phyloP scores from a whole-genome alignment of 2,113 vertebrate genomes.

The Elgaria multicarinata region DNA sequence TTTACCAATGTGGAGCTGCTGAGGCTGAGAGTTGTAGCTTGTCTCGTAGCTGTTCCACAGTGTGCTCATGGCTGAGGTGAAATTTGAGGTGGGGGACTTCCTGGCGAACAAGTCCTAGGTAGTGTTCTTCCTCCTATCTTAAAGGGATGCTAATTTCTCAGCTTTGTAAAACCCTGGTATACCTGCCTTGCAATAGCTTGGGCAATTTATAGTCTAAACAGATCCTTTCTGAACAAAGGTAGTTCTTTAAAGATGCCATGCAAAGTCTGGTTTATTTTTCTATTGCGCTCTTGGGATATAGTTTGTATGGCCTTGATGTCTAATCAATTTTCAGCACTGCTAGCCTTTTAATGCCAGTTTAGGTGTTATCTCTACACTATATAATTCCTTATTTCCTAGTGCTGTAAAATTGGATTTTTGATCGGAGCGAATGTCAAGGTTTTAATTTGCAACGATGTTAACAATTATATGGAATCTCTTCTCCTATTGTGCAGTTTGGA shows the following conservation, averaged over 20 bases:
- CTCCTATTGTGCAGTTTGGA: slow-evolving; percentile 29
- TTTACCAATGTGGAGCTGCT: neutral
- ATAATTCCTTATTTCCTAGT: slow-evolving; percentile 62
- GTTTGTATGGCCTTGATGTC: slow-evolving; percentile 49
- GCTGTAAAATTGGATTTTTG: slow-evolving; percentile 64
- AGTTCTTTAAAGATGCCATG: neutral
- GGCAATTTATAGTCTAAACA: slow-evolving; percentile 35
- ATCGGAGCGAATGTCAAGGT: slow-evolving; percentile 60
- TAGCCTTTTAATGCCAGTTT: slow-evolving; percentile 68
- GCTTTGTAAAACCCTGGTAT: neutral
- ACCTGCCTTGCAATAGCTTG: slow-evolving; percentile 2
- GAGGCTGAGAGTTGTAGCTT: neutral
- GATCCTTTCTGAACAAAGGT: neutral
- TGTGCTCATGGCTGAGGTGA: neutral
- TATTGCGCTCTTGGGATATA: slow-evolving; percentile 7
- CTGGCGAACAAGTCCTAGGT: neutral
- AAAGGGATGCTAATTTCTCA: neutral
- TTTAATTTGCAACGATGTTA: slow-evolving; percentile 62
- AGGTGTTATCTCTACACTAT: slow-evolving; percentile 54
- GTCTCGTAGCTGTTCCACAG: neutral
- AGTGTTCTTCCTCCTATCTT: neutral
- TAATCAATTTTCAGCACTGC: slow-evolving; percentile 65
- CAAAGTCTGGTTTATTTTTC: slow-evolving; percentile 37
- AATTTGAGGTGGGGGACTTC: neutral
- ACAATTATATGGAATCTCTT: slow-evolving; percentile 34